Evolutionary conservation across 2,113 vertebrate genomes (phyloP).

Genomic region (Antidorcas marsupialis): DNA sequence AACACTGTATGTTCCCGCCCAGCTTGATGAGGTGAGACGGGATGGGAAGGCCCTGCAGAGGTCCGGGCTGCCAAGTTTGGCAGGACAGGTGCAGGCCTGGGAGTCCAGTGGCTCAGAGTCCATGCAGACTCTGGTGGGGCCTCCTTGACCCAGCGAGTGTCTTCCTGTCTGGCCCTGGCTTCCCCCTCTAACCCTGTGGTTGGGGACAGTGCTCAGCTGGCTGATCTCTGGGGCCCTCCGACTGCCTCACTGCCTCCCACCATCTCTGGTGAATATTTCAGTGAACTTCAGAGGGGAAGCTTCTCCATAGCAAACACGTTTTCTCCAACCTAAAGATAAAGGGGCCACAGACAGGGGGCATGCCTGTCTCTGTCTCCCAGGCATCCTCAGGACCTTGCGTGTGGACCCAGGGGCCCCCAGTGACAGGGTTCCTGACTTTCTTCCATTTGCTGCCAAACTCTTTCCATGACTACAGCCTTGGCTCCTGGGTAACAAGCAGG

Average conservation of each 20-base stretch:
- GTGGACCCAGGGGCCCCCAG: not conserved
- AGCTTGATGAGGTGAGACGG: not conserved
- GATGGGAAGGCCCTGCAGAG: not conserved
- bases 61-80: not conserved
- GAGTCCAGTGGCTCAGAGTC: too few relatives aligned
- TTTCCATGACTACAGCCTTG: not conserved
- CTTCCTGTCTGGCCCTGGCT: not conserved
- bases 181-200: not conserved
- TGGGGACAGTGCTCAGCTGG: accelerated
- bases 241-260: not conserved
- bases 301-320: not conserved
- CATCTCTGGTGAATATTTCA: not conserved
- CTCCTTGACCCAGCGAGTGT: accelerated
- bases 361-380: not conserved
- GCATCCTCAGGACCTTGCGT: not conserved
- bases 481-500: not conserved
- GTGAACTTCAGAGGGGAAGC: not conserved
- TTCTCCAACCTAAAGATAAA: not conserved
- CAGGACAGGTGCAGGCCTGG: accelerated
- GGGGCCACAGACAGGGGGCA: not conserved
- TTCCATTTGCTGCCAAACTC: too few relatives aligned
- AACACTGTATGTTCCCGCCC: not conserved
- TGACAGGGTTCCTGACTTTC: not conserved
- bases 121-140: accelerated
- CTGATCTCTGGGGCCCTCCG: not conserved